Evolutionary conservation across 2,113 vertebrate genomes (phyloP).

Genomic region (Prietella phreatophila): DNA sequence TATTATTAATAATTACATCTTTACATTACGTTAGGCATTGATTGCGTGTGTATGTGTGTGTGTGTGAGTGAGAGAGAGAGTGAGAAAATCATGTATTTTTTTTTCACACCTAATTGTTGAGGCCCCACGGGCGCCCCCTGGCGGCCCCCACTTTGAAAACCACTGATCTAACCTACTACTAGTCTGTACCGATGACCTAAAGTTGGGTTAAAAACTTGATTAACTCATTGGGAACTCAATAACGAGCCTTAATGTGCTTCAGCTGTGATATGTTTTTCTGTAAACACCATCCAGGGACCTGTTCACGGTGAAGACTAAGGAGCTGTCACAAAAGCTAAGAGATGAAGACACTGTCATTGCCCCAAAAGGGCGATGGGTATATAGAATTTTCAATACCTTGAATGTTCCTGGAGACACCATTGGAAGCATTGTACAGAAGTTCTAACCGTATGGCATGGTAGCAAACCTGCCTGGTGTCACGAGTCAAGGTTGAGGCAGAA

Average conservation of each 20-base stretch:
- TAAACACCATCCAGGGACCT: background rate
- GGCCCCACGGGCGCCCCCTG: too few species aligned
- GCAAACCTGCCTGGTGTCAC: slow-evolving; percentile 5
- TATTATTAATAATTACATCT: too few species aligned
- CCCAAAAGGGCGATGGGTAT: background rate
- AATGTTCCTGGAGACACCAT: slow-evolving; percentile 6
- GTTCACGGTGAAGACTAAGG: slow-evolving; percentile 11
- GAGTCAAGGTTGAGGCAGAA: too few species aligned
- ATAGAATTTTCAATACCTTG: background rate
- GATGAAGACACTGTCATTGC: background rate
- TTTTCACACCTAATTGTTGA: too few species aligned
- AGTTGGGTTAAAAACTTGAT: background rate
- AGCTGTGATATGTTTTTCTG: background rate
- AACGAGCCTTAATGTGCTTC: background rate
- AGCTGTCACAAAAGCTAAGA: slow-evolving; percentile 6
- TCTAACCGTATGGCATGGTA: background rate
- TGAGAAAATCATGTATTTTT: too few species aligned
- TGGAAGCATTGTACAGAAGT: background rate
- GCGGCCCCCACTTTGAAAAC: too few species aligned
- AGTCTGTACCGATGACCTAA: background rate
- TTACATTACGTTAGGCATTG: too few species aligned
- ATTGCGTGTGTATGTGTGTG: too few species aligned
- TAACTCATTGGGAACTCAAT: background rate
- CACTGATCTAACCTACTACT: too few species aligned
- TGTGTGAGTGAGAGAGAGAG: too few species aligned